Conservation (phyloP, 30 jellyfish, hydroid and myxozoan species). For the Aurelia sp. region DNA sequence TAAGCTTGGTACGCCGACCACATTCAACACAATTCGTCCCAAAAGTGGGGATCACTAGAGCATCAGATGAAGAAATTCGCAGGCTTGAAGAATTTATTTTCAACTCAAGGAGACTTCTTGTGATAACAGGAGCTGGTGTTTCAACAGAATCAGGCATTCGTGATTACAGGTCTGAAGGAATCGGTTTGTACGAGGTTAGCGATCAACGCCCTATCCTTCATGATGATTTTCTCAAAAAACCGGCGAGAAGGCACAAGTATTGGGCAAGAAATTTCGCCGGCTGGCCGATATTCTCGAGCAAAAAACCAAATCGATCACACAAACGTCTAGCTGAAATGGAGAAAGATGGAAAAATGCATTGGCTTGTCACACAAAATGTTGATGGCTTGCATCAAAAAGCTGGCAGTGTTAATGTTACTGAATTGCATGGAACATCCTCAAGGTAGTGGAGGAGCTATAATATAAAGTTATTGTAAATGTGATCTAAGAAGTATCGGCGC, state of each 20-base stretch:
- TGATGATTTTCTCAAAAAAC: constrained; percentile 70
- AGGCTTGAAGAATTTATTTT: constrained; percentile 42
- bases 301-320: constrained; percentile 75
- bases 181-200: constrained; percentile 81
- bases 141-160: constrained; percentile 96
- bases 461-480: no score
- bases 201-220: constrained; percentile 76
- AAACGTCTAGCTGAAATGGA: constrained; percentile 74
- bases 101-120: constrained; percentile 60
- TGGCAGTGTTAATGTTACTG: constrained; percentile 81
- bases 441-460: constrained; percentile 29
- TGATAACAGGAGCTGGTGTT: constrained; percentile 94
- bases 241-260: constrained; percentile 68
- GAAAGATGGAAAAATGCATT: constrained; percentile 72
- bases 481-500: no score
- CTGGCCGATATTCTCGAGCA: constrained; percentile 87
- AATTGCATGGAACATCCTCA: constrained; percentile 91
- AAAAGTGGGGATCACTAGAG: constrained; percentile 12
- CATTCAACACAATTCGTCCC: constrained; percentile 23
- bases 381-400: constrained; percentile 93
- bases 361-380: constrained; percentile 98
- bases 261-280: constrained; percentile 97
- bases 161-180: constrained; percentile 90
- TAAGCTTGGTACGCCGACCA: neutral
- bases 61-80: constrained; percentile 24